Evolutionary conservation across 2,888 invertebrate species (phyloP).

Genomic region (Amorpha juglandis): DNA sequence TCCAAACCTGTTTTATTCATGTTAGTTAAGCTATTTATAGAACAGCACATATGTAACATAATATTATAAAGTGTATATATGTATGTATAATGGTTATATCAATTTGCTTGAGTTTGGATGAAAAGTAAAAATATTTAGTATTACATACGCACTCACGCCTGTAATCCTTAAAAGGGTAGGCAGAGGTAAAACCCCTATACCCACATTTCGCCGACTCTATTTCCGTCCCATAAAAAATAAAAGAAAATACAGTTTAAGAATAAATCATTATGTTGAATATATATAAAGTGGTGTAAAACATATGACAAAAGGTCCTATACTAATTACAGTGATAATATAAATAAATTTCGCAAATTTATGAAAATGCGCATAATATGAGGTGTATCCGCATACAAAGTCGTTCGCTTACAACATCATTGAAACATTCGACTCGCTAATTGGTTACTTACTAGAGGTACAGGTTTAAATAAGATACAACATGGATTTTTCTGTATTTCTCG

Average conservation of each 20-base stretch:
- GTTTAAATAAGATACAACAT: slow-evolving; percentile 55
- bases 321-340: too few species aligned
- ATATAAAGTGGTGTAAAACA: too few species aligned
- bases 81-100: not conserved
- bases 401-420: slow-evolving; percentile 54
- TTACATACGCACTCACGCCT: too few species aligned
- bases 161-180: too few species aligned
- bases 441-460: slow-evolving; percentile 59
- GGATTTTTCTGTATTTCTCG: slow-evolving; percentile 46
- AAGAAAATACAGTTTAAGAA: too few species aligned
- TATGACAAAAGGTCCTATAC: too few species aligned
- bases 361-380: slow-evolving; percentile 13
- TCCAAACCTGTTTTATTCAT: slow-evolving; percentile 29
- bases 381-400: slow-evolving; percentile 40
- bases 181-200: too few species aligned
- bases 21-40: slow-evolving; percentile 19
- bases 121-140: not conserved
- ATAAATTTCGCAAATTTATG: not conserved
- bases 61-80: not conserved
- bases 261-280: too few species aligned
- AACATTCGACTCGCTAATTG: slow-evolving; percentile 69
- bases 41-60: slow-evolving; percentile 3
- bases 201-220: too few species aligned
- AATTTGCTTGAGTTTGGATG: not conserved
- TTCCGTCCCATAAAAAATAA: too few species aligned